A percentile compares a stretch with the other conserved stretches of the same genome.
These are phyloP conservation scores for Sternarchorhynchus goeldii DNA, from an alignment of 2,797 vertebrate species.

Conservation along the genomic window DNA sequence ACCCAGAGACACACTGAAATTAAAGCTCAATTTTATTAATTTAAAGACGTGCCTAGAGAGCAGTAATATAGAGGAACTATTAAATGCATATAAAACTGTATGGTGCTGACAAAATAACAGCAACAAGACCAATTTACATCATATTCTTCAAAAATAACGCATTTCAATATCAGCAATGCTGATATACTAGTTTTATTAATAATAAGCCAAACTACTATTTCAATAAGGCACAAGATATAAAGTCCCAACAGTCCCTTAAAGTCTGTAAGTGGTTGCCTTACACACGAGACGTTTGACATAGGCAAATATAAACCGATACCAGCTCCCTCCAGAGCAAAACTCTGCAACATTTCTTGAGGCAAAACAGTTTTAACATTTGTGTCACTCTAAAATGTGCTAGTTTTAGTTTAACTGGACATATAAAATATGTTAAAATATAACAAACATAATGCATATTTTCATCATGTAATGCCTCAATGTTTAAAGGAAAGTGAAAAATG, in stretches of 20 bases:
- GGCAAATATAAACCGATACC: too few relatives aligned
- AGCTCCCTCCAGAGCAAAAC: too few relatives aligned
- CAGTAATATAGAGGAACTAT: slow-evolving; percentile 51
- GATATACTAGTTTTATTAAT: background rate
- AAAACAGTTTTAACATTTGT: background rate
- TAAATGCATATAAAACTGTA: slow-evolving; percentile 64
- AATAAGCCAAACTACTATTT: slow-evolving; percentile 61
- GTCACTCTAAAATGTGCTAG: background rate
- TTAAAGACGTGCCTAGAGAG: slow-evolving; percentile 61
- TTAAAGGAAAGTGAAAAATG: background rate
- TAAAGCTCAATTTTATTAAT: slow-evolving; percentile 71
- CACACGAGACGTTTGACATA: background rate
- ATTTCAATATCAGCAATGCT: slow-evolving; percentile 10
- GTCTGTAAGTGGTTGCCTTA: background rate
- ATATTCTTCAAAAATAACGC: slow-evolving; percentile 33
- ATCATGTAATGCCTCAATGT: background rate
- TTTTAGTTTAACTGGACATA: background rate
- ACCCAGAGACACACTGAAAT: background rate
- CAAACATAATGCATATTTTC: background rate
- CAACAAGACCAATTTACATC: slow-evolving; percentile 53
- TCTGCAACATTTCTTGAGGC: background rate
- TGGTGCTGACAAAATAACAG: slow-evolving; percentile 58
- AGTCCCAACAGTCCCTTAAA: slow-evolving; percentile 20
- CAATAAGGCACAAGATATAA: slow-evolving; percentile 69
- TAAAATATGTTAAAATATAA: background rate